phyloP scores from a whole-genome alignment of 2,888 invertebrate genomes.

The Cepaea hortensis region DNA sequence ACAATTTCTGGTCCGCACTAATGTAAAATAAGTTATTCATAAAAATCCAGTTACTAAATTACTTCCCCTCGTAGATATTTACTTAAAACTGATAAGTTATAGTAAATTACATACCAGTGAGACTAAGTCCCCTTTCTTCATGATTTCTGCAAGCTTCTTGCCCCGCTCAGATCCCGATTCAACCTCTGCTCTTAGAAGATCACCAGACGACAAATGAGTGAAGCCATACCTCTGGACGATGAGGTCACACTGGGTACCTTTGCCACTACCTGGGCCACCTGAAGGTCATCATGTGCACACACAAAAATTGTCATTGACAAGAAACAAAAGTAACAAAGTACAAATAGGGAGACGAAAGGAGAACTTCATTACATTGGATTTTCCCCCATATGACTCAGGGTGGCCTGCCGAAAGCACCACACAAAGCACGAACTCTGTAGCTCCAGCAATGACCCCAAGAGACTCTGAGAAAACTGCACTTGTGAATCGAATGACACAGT shows the following conservation, averaged over 20 bases:
- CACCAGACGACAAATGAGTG: constrained; percentile 90
- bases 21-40: no score
- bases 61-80: not conserved
- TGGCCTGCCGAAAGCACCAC: no score
- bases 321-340: not conserved
- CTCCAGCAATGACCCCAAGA: no score
- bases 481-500: no score
- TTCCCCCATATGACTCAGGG: no score
- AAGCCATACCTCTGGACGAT: constrained; percentile 94
- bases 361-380: no score
- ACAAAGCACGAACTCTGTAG: no score
- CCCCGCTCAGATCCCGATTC: constrained; percentile 91
- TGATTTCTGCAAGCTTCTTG: constrained; percentile 88
- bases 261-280: constrained; percentile 93
- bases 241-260: constrained; percentile 95
- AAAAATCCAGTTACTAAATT: no score
- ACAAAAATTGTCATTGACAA: not conserved
- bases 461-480: no score
- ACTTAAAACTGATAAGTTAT: not conserved
- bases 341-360: not conserved
- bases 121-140: constrained; percentile 92
- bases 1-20: no score
- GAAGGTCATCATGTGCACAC: not conserved
- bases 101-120: constrained; percentile 80
- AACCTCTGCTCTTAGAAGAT: constrained; percentile 92